Conservation (phyloP, 2,113 vertebrate species). For the Vulpes vulpes region DNA sequence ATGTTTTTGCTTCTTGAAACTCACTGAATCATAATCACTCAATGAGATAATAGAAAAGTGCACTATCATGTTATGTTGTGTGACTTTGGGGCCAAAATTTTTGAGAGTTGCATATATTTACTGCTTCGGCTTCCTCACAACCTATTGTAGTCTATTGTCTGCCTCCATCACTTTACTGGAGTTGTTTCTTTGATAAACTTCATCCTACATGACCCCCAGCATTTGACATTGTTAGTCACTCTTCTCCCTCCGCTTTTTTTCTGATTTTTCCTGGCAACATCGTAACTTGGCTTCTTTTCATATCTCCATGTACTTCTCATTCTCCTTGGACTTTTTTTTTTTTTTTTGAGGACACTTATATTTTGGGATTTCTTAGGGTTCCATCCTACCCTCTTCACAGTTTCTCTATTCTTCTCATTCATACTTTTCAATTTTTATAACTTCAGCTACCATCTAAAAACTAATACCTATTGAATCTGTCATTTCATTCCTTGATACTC, state of each 20-base stretch:
- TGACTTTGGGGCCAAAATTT: not conserved
- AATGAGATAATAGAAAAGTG: not conserved
- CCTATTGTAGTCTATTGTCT: not conserved
- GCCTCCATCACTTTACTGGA: not conserved
- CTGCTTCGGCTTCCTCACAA: not conserved
- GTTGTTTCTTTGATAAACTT: slow-evolving; percentile 5
- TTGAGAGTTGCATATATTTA: not conserved
- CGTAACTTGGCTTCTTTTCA: not conserved
- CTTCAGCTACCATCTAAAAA: not conserved
- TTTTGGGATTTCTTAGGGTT: not conserved
- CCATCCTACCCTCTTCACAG: not conserved
- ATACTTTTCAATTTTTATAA: not conserved
- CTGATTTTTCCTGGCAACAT: not conserved
- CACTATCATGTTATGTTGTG: not conserved
- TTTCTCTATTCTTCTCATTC: slow-evolving; percentile 7
- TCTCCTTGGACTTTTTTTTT: not conserved
- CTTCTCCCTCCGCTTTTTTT: not conserved
- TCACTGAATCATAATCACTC: not conserved
- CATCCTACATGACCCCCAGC: not conserved
- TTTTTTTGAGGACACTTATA: not conserved
- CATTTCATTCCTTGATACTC: not conserved
- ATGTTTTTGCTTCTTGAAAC: not conserved
- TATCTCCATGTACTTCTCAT: not conserved
- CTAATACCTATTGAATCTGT: not conserved
- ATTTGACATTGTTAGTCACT: not conserved